Base-by-base conservation (phyloP, 2,797 vertebrate genomes). In the Gymnoscopelus microlampas region DNA sequence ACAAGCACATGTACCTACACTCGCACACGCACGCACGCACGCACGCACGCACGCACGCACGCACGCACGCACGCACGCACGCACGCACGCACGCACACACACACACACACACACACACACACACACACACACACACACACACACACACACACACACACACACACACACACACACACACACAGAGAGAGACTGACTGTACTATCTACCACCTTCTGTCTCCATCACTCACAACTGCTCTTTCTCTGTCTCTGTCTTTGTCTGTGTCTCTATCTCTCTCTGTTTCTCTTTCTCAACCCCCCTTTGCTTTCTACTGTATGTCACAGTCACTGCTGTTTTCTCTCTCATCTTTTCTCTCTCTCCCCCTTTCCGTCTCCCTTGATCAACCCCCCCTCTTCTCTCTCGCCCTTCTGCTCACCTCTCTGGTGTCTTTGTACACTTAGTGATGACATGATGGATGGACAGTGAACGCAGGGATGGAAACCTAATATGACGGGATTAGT, bases 391-490 rank as follows among this genome's bases (percentile, higher is more conserved):
- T 26, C 13, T 44, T 67, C 35, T 50, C 5, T 53, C 15, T 35
- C 44, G 60, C 61, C 19, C 48, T 60, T 67, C 58, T 67, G 50
- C 66, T 54, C 3, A 26, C 59, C 68, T 74, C 39, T 78, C 68
- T 87, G 68, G 84, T 70, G 80, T 80, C 85, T 88, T 86, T 87
- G 76, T 86, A 48, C 68, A 32, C 63, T 35, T 81, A 85, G 70
- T 49, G 48, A 7, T 62, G 35, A 54, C 51, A 56, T 88, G 81
- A 88, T 85, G 62, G 80, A 87, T 85, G 79, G 81, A 77, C 68
- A 66, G 63, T 48, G 72, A 73, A 59, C 67, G 76, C 74, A 71
- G 60, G 78, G 63, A 54, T 58, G 71, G 87, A 85, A 87, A 87
- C 71, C 55, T 76, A 75, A 91, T 85, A 87, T 82, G 80, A 84